These are phyloP conservation scores for Mayetiola destructor DNA, from an alignment of 2,888 invertebrate species.

Conservation along the genomic window DNA sequence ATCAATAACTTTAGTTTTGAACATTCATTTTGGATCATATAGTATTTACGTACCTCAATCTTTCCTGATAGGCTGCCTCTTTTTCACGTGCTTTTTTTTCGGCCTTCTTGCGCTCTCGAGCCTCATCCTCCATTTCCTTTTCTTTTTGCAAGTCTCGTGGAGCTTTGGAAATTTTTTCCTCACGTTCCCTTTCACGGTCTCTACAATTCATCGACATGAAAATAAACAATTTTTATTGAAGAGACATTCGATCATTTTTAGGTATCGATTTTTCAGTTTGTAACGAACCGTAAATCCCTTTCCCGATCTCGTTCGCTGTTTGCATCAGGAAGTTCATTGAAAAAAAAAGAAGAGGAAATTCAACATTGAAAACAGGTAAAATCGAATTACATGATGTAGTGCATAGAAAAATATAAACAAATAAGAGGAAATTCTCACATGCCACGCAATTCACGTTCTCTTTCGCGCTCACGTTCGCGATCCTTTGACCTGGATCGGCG, in stretches of 20 bases:
- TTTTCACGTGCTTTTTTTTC: constrained; percentile 89
- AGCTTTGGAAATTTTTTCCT: constrained; percentile 40
- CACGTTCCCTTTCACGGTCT: constrained; percentile 34
- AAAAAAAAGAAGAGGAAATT: too few species aligned
- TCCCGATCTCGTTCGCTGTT: too few species aligned
- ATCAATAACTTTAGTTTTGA: too few species aligned
- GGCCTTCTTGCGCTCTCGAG: constrained; percentile 73
- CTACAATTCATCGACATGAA: constrained; percentile 37
- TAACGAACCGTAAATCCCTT: too few species aligned
- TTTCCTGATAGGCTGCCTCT: constrained; percentile 90
- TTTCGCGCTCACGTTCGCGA: constrained; percentile 39
- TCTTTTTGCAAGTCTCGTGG: constrained; percentile 51
- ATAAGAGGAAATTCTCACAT: too few species aligned
- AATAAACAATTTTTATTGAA: background rate
- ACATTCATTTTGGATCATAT: too few species aligned
- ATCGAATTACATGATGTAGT: too few species aligned
- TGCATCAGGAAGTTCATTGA: too few species aligned
- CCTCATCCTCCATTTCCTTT: constrained; percentile 82
- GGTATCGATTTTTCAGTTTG: too few species aligned
- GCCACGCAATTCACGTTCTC: constrained; percentile 38
- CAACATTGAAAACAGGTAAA: too few species aligned
- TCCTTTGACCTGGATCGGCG: background rate
- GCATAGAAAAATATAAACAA: too few species aligned
- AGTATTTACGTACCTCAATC: too few species aligned
- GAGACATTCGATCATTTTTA: background rate